Base-by-base conservation (phyloP, 2,888 invertebrate genomes). In the Antheraea yamamai region DNA sequence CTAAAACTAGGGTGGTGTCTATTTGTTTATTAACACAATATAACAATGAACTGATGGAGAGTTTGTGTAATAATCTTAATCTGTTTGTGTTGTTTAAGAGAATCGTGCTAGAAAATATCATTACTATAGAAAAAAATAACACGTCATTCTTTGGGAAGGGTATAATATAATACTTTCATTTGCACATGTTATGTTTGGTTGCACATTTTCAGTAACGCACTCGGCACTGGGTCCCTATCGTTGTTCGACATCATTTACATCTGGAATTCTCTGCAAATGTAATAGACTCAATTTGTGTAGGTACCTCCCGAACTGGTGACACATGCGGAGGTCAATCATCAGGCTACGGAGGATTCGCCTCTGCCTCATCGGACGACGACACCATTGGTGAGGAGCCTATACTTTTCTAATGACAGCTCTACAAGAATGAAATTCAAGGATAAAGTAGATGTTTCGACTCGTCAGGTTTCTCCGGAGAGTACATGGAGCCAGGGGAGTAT, bases 321-420 rank as follows among this genome's bases (percentile, higher is more conserved):
- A 81, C 95, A 89, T 94, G 95, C 94, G 86, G 95, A 95, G 92
- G 95, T 95, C 95, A 95, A 95, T 91, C 95, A 95, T 95, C 94
- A 92, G 92, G 95, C 91, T 94, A 93, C 85, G 93, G 95, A 91
- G 95, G 95, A 92, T 94, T 95, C 93, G 92, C 95, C 93, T 95
- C 95, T 91, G 95, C 95, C 92, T 95, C 95, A 91, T 95, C 95
- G 89, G 95, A 95, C 88, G 95, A 95, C 87, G 95, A 95, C 92
- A 94, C 95, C 91, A 89, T 95, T 89, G 95, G 95, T 95, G 73
- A 86, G 92, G 84, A 52, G 1, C 16, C 4, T 4, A 16, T 26
- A 66, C 3, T 26, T 30, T 30, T 30, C 16, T 30, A 66, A 66
- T 16, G 64, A 26, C 3, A 16, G 26, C 6, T 66, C 14, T 16